Base-by-base conservation (phyloP, 2,888 invertebrate species). In the Yponomeuta evonymella region DNA sequence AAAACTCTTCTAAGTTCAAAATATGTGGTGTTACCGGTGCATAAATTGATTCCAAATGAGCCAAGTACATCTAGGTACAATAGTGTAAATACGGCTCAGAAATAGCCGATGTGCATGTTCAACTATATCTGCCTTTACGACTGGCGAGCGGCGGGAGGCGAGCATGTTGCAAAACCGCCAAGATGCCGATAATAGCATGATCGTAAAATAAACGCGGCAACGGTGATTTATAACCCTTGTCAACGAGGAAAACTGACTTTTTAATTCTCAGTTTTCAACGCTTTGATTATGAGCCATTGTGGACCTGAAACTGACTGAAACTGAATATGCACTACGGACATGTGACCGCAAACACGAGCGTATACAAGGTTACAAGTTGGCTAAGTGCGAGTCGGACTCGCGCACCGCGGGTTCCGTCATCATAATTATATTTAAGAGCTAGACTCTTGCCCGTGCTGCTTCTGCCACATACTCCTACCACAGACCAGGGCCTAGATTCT, bases 161-260 rank as follows among this genome's bases (percentile, higher is more conserved):
- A 78, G 81, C 81, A 82, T 81, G 82, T 89, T 89, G 89, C 89
- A 88, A 90, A 89, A 89, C 89, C 87, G 77, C 85, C 80, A 81
- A 82, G 83, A 84, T 87, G 86, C 87, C 89, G 87, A 87, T 90
- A 88, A 88, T 89, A 89, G 87, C 87, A 80, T 78, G 84, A 86
- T 88, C 87, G 87, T 89, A 88, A 90, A 90, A 87, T 86, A 89
- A 89, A 89, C 88, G 86, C 86, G 77, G 82, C 79, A 79, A 81
- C 83, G 76, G 82, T 88, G 89, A 88, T 90, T 89, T 89, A 89
- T 83, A 85, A 79, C 85, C 78, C 81, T 79, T 87, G 87, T 88
- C 89, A 86, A 86, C 85, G 83, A 84, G 83, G 86, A 87, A 88
- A 86, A 83, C 84, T 82, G 79, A 82, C 81, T 85, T 83, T 86